Percentiles rank a stretch among this genome's conserved stretches.
Conservation (phyloP, 1,140 invertebrate genomes). For the Capitella teleta region DNA sequence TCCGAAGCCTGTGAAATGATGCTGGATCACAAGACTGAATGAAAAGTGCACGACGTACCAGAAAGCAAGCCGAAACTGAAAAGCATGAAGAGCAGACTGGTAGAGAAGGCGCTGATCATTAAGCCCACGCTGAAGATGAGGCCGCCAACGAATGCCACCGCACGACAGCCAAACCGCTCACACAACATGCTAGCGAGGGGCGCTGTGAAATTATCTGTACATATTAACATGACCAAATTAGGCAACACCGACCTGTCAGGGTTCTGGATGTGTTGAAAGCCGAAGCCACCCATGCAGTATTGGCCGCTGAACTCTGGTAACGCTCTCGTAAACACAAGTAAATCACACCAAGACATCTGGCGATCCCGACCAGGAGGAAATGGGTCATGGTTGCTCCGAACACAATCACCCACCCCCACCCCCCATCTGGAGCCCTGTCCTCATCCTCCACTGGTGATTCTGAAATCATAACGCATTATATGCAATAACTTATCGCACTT, state of each 20-base stretch:
- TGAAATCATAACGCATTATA: no score
- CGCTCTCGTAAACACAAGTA: not conserved
- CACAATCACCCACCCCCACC: slow-evolving; percentile 3
- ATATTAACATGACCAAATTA: not conserved
- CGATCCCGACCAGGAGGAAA: slow-evolving; percentile 3
- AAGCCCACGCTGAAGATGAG: not conserved
- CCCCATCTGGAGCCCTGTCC: not conserved
- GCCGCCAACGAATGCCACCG: slow-evolving; percentile 1
- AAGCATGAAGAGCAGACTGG: not conserved
- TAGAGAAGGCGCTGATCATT: slow-evolving; percentile 3
- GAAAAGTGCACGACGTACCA: not conserved
- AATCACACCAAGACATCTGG: slow-evolving; percentile 1
- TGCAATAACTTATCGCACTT: no score
- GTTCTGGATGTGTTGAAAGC: slow-evolving; percentile 1
- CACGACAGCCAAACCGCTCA: slow-evolving; percentile 1
- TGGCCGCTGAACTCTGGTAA: not conserved
- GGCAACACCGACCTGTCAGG: not conserved
- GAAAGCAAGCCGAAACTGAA: slow-evolving; percentile 1
- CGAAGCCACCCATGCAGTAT: not conserved
- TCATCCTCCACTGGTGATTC: not conserved
- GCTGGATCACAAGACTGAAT: not conserved
- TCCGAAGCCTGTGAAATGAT: not conserved
- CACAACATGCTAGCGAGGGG: slow-evolving; percentile 4
- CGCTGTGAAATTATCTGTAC: no score
- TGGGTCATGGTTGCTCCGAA: slow-evolving; percentile 1